phyloP scores from a whole-genome alignment of 2,888 invertebrate genomes.

The Lepidocyrtoides sp. region DNA sequence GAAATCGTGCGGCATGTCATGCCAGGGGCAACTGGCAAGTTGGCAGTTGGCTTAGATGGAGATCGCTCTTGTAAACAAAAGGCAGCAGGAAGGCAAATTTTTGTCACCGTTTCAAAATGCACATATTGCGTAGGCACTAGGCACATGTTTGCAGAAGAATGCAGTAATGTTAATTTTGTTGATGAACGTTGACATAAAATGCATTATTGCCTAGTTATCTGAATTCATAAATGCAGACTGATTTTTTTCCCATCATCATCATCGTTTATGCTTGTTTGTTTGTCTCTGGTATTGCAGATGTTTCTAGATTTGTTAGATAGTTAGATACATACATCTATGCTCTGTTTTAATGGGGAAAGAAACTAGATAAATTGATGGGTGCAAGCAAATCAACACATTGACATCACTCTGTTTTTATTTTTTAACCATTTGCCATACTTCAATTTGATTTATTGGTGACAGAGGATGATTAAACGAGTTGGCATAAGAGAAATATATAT shows the following conservation, averaged over 20 bases:
- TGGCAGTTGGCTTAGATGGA: background rate
- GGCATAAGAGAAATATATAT: background rate
- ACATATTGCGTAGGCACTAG: too few relatives aligned
- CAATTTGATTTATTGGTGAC: slow-evolving; percentile 10
- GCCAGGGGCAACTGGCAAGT: too few relatives aligned
- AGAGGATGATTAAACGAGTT: background rate
- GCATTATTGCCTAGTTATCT: slow-evolving; percentile 29
- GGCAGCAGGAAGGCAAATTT: background rate
- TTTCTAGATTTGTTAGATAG: too few relatives aligned
- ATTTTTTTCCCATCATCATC: background rate
- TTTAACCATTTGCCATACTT: background rate
- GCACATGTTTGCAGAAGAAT: slow-evolving; percentile 14
- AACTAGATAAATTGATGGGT: background rate
- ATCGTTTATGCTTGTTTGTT: too few relatives aligned
- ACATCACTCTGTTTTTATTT: background rate
- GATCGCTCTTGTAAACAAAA: background rate
- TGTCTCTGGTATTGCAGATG: background rate
- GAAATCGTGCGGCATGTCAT: slow-evolving; percentile 7
- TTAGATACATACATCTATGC: too few relatives aligned
- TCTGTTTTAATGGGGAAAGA: too few relatives aligned
- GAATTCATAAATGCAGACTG: background rate
- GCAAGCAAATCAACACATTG: background rate
- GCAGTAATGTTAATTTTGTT: slow-evolving; percentile 30
- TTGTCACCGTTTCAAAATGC: slow-evolving; percentile 38
- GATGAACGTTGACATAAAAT: slow-evolving; percentile 16